phyloP scores from a whole-genome alignment of 53 echinoderm and acorn worm genomes.

The Paelopatides confundens region DNA sequence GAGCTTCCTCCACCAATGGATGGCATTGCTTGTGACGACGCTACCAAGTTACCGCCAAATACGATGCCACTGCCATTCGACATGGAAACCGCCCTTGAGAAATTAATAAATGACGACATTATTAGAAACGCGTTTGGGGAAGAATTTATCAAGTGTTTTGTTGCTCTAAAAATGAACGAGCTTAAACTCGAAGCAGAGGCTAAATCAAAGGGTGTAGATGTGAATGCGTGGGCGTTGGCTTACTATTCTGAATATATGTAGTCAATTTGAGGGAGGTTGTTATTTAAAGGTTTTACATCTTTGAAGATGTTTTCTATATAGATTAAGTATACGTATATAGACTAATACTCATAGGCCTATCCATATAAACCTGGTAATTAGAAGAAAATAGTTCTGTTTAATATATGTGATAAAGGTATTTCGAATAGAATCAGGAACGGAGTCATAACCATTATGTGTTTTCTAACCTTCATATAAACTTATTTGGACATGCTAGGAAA shows the following conservation, averaged over 20 bases:
- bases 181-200: conserved; percentile 25
- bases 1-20: conserved; percentile 46
- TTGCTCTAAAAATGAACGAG: conserved; percentile 59
- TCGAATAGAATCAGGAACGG: too few species aligned
- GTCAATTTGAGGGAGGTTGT: too few species aligned
- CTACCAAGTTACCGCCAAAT: conserved; percentile 16
- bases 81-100: conserved; percentile 58
- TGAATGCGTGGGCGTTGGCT: conserved; percentile 34
- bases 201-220: conserved; percentile 35
- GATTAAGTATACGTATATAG: too few species aligned
- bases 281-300: too few species aligned
- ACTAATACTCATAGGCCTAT: too few species aligned
- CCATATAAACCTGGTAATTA: too few species aligned
- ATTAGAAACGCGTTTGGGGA: conserved; percentile 57
- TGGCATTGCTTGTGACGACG: conserved; percentile 36
- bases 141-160: conserved; percentile 71
- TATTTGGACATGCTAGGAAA: too few species aligned
- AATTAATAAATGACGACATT: conserved; percentile 43
- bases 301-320: too few species aligned
- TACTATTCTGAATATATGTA: conserved; percentile 63
- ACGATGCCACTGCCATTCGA: conserved; percentile 47
- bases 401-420: too few species aligned
- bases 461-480: too few species aligned
- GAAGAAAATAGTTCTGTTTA: too few species aligned
- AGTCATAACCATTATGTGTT: too few species aligned